Evolutionary conservation across 2,113 vertebrate genomes (phyloP), one percentile per base, ranked within the genome.

Genomic region (Romanogobio albipinnatus): DNA sequence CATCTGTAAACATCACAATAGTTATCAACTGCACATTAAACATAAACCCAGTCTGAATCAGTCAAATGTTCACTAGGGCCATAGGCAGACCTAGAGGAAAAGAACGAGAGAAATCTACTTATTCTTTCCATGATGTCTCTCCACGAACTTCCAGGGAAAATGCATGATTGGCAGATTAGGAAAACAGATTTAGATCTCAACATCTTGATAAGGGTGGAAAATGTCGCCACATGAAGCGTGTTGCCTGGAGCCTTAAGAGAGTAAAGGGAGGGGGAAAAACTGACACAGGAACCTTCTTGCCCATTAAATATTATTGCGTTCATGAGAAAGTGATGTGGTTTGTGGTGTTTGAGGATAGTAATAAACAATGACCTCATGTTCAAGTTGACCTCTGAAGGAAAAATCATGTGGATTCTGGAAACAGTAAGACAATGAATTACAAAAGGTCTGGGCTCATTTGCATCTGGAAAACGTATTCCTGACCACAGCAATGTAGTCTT

Each of bases 381-480:
- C 81, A 83, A 76, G 47, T 56, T 79, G 78, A 78, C 76, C 76
- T 78, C 76, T 82, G 86, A 76, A 85, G 79, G 61, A 85, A 84
- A 71, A 61, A 85, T 86, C 78, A 43, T 85, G 84, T 24, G 81
- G 66, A 61, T 47, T 89, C 83, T 90, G 90, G 89, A 93, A 91
- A 91, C 51, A 78, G 86, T 84, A 85, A 84, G 80, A 71, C 29
- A 86, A 62, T 45, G 84, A 76, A 91, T 89, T 82, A 84, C 85
- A 87, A 87, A 59, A 85, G 68, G 45, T 86, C 88, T 88, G 88
- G 90, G 88, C 84, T 90, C 77, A 43, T 89, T 82, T 88, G 76
- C 88, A 90, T 85, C 90, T 91, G 91, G 91, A 90, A 91, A 91
- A 92, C 49, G 84, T 86, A 91, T 92, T 90, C 51, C 15, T 75